Base-by-base conservation (phyloP, 1,140 invertebrate genomes). In the Conus betulinus region DNA sequence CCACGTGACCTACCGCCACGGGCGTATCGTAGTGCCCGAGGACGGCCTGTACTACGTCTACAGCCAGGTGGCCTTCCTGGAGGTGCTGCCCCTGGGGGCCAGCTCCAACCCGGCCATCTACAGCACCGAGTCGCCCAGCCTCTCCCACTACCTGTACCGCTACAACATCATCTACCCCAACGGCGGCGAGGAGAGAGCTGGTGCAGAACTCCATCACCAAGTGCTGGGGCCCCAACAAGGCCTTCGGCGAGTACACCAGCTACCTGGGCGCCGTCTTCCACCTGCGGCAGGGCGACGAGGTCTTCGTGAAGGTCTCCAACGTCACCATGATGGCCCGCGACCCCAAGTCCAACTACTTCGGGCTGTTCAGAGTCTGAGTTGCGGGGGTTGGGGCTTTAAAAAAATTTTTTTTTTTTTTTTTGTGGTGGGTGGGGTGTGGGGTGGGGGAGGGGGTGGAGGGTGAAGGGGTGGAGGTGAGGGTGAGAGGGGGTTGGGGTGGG, bases 251-350 rank as follows among this genome's bases (percentile, higher is more conserved):
- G 86, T 93, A 94, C 88, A 92, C 92, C 39, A 94, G 94, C 84
- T 93, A 93, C 87, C 81, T 94, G 17, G 94, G 94, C 5, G 94
- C 94, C 53, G 90, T 93, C 23, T 93, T 94, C 89, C 88, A 93
- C 82, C 89, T 94, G 7, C 84, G 94, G 23, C 90, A 91, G 57
- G 90, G 91, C 0, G 94, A 94, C 88, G 94, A 94, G 89, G 87
- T 94, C 2, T 94, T 93, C 87, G 92, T 94, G 25, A 94, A 94
- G 83, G 93, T 94, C 5, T 94, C 94, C 27, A 93, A 94, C 87
- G 85, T 94, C n/a, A 91, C 91, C 17, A 88, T 93, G 63, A 87
- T 94, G 52, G 91, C 91, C 3, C 76, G 88, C 3, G 92, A 94
- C 55, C 93, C 93, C 13, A 94, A 93, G 90, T 90, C 91, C 52